These are phyloP conservation scores for Tachina lurida DNA, from an alignment of 2,888 invertebrate genomes.

Conservation along the genomic window DNA sequence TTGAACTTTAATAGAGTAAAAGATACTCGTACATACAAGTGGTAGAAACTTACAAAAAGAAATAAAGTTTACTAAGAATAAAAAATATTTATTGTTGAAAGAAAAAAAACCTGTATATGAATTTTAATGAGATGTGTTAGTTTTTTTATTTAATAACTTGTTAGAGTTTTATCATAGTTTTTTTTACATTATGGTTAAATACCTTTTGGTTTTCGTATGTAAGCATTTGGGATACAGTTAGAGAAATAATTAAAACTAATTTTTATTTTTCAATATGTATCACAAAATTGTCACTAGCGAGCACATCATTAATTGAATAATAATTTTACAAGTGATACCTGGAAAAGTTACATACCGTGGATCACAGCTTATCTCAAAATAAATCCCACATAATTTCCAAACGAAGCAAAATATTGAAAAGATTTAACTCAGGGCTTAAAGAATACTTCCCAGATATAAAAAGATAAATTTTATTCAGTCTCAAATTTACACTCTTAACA, in stretches of 20 bases:
- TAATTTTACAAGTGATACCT: too few relatives aligned
- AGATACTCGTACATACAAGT: background rate
- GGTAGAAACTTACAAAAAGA: background rate
- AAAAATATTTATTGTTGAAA: conserved; percentile 34
- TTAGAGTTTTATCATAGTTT: background rate
- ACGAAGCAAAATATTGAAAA: too few relatives aligned
- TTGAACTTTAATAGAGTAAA: conserved; percentile 47
- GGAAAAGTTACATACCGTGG: too few relatives aligned
- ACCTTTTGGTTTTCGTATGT: background rate
- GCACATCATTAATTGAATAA: too few relatives aligned
- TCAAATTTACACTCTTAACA: too few relatives aligned
- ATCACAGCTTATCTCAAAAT: too few relatives aligned
- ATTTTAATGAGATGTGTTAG: conserved; percentile 49
- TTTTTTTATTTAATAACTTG: conserved; percentile 41
- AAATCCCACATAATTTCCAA: too few relatives aligned
- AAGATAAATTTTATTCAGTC: too few relatives aligned
- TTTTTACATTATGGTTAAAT: conserved; percentile 16
- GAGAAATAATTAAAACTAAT: background rate
- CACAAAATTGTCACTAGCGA: too few relatives aligned
- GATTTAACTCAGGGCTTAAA: too few relatives aligned
- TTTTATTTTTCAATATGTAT: too few relatives aligned
- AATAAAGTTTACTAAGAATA: conserved; percentile 1
- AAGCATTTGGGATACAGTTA: background rate
- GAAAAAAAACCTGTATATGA: conserved; percentile 43
- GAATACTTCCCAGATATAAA: too few relatives aligned